Percentiles rank a stretch among this genome's conserved stretches.
These are phyloP conservation scores for Drosophila prostipennis DNA, from an alignment of 2,888 invertebrate species.

Conservation along the genomic window DNA sequence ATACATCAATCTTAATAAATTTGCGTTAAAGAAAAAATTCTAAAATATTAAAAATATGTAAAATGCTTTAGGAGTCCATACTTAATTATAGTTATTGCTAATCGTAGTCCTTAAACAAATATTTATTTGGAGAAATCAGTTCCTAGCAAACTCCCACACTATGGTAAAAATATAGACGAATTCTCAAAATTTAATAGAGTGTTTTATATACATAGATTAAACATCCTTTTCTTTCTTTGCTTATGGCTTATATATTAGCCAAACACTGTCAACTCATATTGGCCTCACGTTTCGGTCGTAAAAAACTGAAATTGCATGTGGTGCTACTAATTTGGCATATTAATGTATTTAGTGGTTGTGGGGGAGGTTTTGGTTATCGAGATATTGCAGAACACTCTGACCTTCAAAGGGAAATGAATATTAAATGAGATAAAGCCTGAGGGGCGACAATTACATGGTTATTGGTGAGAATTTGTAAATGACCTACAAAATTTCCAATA, in stretches of 20 bases:
- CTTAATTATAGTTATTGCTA: too few relatives aligned
- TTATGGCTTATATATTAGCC: slow-evolving; percentile 19
- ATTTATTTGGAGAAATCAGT: too few relatives aligned
- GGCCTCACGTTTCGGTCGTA: slow-evolving; percentile 43
- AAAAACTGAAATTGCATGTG: slow-evolving; percentile 41
- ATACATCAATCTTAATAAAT: not conserved
- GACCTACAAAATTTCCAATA: not conserved
- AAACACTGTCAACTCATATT: slow-evolving; percentile 16
- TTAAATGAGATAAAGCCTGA: slow-evolving; percentile 10
- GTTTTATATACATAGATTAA: too few relatives aligned
- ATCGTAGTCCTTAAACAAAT: too few relatives aligned
- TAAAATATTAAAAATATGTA: too few relatives aligned
- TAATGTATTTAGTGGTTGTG: slow-evolving; percentile 11
- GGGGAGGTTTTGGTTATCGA: not conserved
- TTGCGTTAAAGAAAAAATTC: not conserved
- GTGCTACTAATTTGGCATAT: slow-evolving; percentile 41
- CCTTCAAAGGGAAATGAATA: slow-evolving; percentile 20
- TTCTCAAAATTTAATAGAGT: too few relatives aligned
- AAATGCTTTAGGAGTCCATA: too few relatives aligned
- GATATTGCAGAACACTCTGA: slow-evolving; percentile 3
- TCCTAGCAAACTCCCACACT: too few relatives aligned
- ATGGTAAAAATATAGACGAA: too few relatives aligned
- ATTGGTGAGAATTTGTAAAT: slow-evolving; percentile 1
- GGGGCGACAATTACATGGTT: slow-evolving; percentile 18
- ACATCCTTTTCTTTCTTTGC: not conserved